Base-by-base conservation (phyloP, 2,113 vertebrate genomes). In the Illadopsis cleaveri region DNA sequence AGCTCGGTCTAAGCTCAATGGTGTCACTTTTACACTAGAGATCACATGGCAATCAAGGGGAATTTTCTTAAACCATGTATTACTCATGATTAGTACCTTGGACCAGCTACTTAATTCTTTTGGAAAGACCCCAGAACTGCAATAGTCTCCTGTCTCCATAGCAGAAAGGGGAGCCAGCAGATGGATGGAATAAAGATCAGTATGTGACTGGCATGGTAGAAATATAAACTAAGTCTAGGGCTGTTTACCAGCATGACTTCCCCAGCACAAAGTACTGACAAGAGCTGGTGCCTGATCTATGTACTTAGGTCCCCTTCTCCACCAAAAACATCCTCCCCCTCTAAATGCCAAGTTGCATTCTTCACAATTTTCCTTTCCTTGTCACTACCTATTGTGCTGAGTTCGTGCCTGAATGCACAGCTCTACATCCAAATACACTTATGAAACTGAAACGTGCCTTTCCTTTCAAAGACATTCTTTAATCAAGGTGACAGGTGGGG, bases 1-100 rank as follows among this genome's bases (percentile, higher is more conserved):
- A 88, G 87, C 90, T 70, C 24, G 37, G 90, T 81, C 72, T 94
- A 81, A 72, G 79, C 82, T 95, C 92, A 95, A 75, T 81, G 92
- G 94, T 96, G 57, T 88, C 90, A 86, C 60, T 90, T 94, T 71
- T 95, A 95, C 28, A 1, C 82, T 86, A 71, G 51, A 44, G 81
- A 92, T 77, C 79, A 80, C 54, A 78, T 3, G 0, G 66, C 62
- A 93, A 62, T 50, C 6, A 11, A 80, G 73, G 38, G 60, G 21
- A 42, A 40, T 35, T 76, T 83, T 64, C 57, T 62, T 13, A 62
- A 87, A 93, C 71, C 58, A 73, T 70, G 0, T 35, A 40, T 91
- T 94, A 86, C 85, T 88, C 1, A 1, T 88, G 66, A 91, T 90
- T 77, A 94, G 78, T 73, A 88, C 31, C 38, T 54, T 62, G 64